A percentile compares a stretch with the other conserved stretches of the same genome.
Evolutionary conservation across 2,113 vertebrate species (phyloP).

Genomic region (Elephas maximus): DNA sequence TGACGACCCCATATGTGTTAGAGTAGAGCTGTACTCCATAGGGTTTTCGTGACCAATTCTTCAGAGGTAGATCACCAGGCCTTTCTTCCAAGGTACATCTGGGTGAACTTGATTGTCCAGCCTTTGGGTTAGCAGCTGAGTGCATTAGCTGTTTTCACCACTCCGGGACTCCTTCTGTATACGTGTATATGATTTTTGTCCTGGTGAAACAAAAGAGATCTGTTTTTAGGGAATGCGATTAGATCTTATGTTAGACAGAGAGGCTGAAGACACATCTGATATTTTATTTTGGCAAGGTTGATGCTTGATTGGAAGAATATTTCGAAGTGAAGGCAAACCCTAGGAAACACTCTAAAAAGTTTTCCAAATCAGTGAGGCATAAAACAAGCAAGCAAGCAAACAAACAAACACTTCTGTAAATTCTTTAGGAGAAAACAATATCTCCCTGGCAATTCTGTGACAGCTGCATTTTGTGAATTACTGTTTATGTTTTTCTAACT

Average conservation of each 20-base stretch:
- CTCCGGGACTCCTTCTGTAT: not conserved
- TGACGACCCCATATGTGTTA: too few species aligned
- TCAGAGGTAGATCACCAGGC: too few species aligned
- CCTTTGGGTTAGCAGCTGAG: too few species aligned
- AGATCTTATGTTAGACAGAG: not conserved
- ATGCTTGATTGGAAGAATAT: not conserved
- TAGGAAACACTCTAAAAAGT: not conserved
- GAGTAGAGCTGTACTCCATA: too few species aligned
- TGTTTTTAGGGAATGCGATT: not conserved
- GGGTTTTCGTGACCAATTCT: too few species aligned
- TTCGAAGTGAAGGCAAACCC: not conserved
- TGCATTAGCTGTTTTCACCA: too few species aligned
- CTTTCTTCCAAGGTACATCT: too few species aligned
- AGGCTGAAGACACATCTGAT: not conserved
- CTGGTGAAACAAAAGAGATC: not conserved
- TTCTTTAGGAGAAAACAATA: constrained; percentile 21
- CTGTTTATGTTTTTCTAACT: constrained; percentile 32
- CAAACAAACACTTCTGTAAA: not conserved
- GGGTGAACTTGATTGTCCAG: too few species aligned
- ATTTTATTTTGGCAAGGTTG: not conserved
- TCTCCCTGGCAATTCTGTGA: not conserved
- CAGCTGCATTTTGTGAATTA: not conserved
- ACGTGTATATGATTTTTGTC: not conserved
- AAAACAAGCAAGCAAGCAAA: not conserved
- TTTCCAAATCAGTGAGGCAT: not conserved